Evolutionary conservation across 2,888 invertebrate species (phyloP).

Genomic region (Drosophila recens): DNA sequence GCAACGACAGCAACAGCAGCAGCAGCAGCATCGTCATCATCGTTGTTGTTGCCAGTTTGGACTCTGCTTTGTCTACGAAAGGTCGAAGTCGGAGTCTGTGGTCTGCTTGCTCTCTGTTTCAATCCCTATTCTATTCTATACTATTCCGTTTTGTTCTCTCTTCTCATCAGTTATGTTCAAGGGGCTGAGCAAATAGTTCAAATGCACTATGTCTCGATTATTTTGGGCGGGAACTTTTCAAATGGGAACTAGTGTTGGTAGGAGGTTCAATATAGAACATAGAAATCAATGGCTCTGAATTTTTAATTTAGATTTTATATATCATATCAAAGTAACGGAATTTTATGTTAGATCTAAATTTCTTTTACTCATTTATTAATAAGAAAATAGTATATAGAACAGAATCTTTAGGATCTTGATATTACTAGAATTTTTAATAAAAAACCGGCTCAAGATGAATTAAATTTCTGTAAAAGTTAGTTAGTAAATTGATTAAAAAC

Average conservation of each 20-base stretch:
- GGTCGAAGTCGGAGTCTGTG: constrained; percentile 77
- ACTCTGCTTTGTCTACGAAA: constrained; percentile 80
- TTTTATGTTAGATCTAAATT: too few relatives aligned
- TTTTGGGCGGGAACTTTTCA: constrained; percentile 54
- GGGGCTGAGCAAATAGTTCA: constrained; percentile 58
- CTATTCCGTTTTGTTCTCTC: constrained; percentile 10
- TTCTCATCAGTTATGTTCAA: constrained; percentile 6
- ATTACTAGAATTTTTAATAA: too few relatives aligned
- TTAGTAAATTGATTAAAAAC: not conserved
- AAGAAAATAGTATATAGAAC: too few relatives aligned
- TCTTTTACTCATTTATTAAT: too few relatives aligned
- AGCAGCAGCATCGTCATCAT: constrained; percentile 47
- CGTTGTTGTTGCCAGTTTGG: constrained; percentile 75
- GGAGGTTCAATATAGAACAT: not conserved
- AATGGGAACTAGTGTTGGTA: constrained; percentile 13
- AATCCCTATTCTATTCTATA: constrained; percentile 18
- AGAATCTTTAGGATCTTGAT: too few relatives aligned
- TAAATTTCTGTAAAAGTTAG: too few relatives aligned
- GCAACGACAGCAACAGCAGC: constrained; percentile 23
- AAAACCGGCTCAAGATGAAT: too few relatives aligned
- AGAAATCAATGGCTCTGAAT: not conserved
- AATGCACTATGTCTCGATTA: constrained; percentile 52
- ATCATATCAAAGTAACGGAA: too few relatives aligned
- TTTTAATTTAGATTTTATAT: not conserved
- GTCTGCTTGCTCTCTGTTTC: constrained; percentile 53